Percentiles rank a stretch among this genome's conserved stretches.
phyloP scores from a whole-genome alignment of 2,888 invertebrate genomes.

The Sarcophaga carnaria region DNA sequence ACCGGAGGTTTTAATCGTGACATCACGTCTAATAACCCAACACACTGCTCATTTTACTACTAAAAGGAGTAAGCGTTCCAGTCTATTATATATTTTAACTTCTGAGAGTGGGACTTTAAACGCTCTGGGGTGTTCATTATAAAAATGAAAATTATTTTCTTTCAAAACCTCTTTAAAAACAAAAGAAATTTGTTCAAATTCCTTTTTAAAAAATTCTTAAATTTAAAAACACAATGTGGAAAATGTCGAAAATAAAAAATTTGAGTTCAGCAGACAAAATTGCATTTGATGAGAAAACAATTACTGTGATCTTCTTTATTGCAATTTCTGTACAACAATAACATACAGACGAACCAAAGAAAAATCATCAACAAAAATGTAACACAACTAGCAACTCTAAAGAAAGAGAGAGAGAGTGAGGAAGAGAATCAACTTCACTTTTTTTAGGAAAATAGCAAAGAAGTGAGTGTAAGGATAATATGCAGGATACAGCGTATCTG shows the following conservation, averaged over 20 bases:
- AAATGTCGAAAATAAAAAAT: background rate
- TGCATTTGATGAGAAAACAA: conserved; percentile 22
- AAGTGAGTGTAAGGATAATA: background rate
- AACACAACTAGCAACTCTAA: background rate
- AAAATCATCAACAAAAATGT: background rate
- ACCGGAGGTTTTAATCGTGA: too few relatives aligned
- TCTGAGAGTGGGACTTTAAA: too few relatives aligned
- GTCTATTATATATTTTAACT: too few relatives aligned
- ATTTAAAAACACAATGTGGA: too few relatives aligned
- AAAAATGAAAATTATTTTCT: too few relatives aligned
- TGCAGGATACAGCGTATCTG: background rate
- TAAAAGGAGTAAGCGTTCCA: too few relatives aligned
- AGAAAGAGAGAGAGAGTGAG: background rate
- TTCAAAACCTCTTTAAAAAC: too few relatives aligned
- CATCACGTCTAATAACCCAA: too few relatives aligned
- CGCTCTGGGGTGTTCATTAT: too few relatives aligned
- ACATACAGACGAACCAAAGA: background rate
- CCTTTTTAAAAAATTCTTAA: too few relatives aligned
- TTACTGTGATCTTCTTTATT: conserved; percentile 29
- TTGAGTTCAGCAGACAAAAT: conserved; percentile 16
- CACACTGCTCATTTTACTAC: too few relatives aligned
- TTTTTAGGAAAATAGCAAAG: background rate
- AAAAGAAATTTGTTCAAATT: too few relatives aligned
- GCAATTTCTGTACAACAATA: background rate
- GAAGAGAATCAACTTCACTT: background rate